Evolutionary conservation across 2,888 invertebrate genomes (phyloP).

Genomic region (Galerucella calmariensis): DNA sequence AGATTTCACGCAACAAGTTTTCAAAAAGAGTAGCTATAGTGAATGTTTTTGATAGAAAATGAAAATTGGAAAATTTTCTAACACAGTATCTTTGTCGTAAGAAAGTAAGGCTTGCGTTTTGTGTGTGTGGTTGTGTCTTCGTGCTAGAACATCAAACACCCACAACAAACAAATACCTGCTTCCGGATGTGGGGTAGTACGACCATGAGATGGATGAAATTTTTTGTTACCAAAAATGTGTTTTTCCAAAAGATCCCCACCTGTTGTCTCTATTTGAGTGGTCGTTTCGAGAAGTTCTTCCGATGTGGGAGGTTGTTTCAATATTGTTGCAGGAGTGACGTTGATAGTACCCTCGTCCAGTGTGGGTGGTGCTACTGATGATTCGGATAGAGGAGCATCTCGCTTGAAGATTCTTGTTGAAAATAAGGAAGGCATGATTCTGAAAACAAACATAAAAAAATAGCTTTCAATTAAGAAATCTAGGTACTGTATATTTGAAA

Average conservation of each 20-base stretch:
- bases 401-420: conserved; percentile 28
- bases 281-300: conserved; percentile 15
- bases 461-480: neutral
- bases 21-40: neutral
- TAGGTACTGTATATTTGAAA: too few species aligned
- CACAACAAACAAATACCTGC: conserved; percentile 49
- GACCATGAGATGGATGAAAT: conserved; percentile 54
- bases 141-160: conserved; percentile 21
- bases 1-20: neutral
- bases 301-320: conserved; percentile 1
- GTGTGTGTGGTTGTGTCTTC: conserved; percentile 14
- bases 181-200: conserved; percentile 50
- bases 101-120: conserved; percentile 4
- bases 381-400: conserved; percentile 20
- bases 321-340: neutral
- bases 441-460: conserved; percentile 24
- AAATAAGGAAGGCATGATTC: conserved; percentile 41
- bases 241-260: conserved; percentile 40
- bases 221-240: conserved; percentile 54
- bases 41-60: neutral
- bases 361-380: neutral
- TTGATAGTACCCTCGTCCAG: neutral
- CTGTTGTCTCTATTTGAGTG: conserved; percentile 32
- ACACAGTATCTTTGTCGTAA: neutral
- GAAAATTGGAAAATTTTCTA: neutral